These are phyloP conservation scores for Andricus quercusramuli DNA, from an alignment of 2,888 invertebrate species.

Conservation along the genomic window DNA sequence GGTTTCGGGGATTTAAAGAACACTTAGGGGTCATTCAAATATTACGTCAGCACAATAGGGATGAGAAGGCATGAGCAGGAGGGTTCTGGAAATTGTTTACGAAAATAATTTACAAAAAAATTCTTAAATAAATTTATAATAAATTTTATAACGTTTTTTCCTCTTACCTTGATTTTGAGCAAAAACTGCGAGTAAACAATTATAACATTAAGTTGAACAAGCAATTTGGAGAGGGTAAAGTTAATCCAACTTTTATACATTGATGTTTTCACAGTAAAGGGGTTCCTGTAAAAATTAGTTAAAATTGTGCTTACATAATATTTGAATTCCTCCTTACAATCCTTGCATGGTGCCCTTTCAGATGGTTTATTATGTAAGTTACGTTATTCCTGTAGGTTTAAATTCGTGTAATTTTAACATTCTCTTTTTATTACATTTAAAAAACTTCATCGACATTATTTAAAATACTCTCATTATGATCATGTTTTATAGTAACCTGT, in stretches of 20 bases:
- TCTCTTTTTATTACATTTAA: not conserved
- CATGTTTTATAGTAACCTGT: not conserved
- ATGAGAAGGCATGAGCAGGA: not conserved
- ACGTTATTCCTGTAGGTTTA: constrained; percentile 40
- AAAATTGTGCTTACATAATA: constrained; percentile 38
- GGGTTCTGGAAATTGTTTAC: not conserved
- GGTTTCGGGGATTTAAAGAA: not conserved
- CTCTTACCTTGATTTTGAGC: constrained; percentile 12
- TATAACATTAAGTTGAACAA: not conserved
- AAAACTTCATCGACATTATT: not conserved
- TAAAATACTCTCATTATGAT: not conserved
- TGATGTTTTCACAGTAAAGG: not conserved
- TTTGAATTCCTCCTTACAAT: constrained; percentile 40
- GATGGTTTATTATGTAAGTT: constrained; percentile 41
- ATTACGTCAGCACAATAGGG: constrained; percentile 26
- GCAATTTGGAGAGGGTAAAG: not conserved
- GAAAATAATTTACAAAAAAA: not conserved
- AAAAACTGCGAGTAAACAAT: not conserved
- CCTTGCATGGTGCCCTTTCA: constrained; percentile 36
- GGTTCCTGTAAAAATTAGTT: not conserved
- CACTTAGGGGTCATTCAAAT: constrained; percentile 25
- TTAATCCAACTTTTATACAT: not conserved
- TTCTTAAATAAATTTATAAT: not conserved
- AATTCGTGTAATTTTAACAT: constrained; percentile 13
- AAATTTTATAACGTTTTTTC: not conserved